Evolutionary conservation across 1,140 invertebrate genomes (phyloP).

Genomic region (Hirudo medicinalis): DNA sequence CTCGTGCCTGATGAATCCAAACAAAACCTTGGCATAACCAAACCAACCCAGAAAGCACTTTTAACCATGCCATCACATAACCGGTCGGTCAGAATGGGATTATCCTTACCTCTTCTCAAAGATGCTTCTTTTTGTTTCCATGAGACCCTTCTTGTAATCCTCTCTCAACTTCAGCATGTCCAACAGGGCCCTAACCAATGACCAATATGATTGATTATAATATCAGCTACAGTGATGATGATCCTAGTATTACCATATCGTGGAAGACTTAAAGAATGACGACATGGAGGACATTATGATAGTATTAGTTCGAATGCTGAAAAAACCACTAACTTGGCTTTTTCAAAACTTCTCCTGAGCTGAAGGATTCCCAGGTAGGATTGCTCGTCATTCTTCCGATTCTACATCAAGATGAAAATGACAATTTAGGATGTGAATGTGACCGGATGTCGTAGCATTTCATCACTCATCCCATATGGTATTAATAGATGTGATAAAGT

Average conservation of each 20-base stretch:
- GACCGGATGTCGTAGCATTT: background rate
- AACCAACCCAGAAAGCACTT: too few species aligned
- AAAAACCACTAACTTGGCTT: slow-evolving; percentile 53
- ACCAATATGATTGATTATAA: background rate
- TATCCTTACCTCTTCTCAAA: background rate
- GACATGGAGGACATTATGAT: background rate
- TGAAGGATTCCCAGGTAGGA: slow-evolving; percentile 99
- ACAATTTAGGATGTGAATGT: slow-evolving; percentile 10
- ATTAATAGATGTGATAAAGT: background rate
- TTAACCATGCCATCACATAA: too few species aligned
- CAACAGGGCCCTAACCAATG: background rate
- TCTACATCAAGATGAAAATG: slow-evolving; percentile 41
- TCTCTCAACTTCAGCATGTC: slow-evolving; percentile 13
- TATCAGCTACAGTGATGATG: slow-evolving; percentile 19
- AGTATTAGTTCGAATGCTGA: background rate
- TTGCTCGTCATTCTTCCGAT: slow-evolving; percentile 95
- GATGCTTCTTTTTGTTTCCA: background rate
- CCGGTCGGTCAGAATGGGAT: too few species aligned
- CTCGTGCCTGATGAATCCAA: too few species aligned
- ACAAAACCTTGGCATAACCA: too few species aligned
- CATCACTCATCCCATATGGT: background rate
- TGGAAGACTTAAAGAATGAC: background rate
- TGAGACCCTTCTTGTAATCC: background rate
- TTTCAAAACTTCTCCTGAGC: slow-evolving; percentile 72
- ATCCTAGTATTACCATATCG: background rate